Evolutionary conservation across 2,113 vertebrate species (phyloP).

Genomic region (Collichthys lucidus): DNA sequence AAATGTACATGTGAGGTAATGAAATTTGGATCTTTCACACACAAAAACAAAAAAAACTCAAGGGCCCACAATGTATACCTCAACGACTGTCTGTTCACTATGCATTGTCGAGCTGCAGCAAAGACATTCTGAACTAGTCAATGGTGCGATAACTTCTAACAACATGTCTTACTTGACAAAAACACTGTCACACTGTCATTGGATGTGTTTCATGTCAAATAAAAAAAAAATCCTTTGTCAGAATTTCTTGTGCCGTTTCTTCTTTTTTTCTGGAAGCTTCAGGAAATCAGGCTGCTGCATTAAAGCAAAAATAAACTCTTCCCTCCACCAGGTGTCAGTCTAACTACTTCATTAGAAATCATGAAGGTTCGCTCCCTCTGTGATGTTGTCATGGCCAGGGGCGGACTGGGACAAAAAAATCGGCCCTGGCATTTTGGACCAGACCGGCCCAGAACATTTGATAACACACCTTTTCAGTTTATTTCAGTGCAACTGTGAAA

Average conservation of each 20-base stretch:
- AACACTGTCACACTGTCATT: constrained; percentile 79
- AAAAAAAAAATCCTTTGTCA: constrained; percentile 74
- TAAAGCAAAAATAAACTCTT: background rate
- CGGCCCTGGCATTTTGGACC: too few species aligned
- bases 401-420: too few species aligned
- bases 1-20: constrained; percentile 68
- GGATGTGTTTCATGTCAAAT: constrained; percentile 81
- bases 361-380: background rate
- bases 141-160: constrained; percentile 78
- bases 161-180: constrained; percentile 77
- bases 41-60: constrained; percentile 53
- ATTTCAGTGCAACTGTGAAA: too few species aligned
- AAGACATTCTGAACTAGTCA: constrained; percentile 71
- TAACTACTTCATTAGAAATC: background rate
- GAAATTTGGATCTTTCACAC: constrained; percentile 65
- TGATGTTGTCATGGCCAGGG: constrained; percentile 4
- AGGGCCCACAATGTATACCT: constrained; percentile 82
- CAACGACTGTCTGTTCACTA: constrained; percentile 80
- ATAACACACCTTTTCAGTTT: too few species aligned
- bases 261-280: background rate
- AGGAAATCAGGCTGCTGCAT: constrained; percentile 1
- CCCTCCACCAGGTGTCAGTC: constrained; percentile 59
- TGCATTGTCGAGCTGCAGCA: constrained; percentile 79
- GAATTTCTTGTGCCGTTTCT: constrained; percentile 20
- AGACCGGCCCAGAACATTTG: too few species aligned